Percentiles rank a stretch among this genome's conserved stretches.
Conservation (phyloP, 1,140 invertebrate species). For the Pseudomyrmex pallidus region DNA sequence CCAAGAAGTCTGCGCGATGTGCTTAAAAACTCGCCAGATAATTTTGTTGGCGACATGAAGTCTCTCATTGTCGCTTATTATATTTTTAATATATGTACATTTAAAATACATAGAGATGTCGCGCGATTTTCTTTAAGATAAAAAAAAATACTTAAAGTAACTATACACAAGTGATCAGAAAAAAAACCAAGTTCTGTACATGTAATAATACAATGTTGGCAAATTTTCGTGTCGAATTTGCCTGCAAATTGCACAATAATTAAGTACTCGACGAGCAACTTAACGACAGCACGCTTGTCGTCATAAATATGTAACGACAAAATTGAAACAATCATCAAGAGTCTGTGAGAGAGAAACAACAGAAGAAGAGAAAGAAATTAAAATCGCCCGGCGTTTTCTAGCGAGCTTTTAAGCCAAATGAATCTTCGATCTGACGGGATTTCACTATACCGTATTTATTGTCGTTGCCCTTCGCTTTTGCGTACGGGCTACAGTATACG, state of each 20-base stretch:
- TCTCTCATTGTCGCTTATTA: background rate
- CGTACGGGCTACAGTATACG: slow-evolving; percentile 55
- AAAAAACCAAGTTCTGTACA: slow-evolving; percentile 25
- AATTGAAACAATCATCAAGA: too few species aligned
- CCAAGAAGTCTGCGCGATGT: slow-evolving; percentile 38
- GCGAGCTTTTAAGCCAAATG: slow-evolving; percentile 57
- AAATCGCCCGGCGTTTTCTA: slow-evolving; percentile 42
- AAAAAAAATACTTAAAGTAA: background rate
- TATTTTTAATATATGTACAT: slow-evolving; percentile 8
- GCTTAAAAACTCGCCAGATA: slow-evolving; percentile 64
- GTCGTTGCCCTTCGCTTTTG: slow-evolving; percentile 56
- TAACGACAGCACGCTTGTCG: background rate
- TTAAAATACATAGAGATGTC: background rate
- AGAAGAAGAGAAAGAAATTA: background rate
- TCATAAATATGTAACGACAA: too few species aligned
- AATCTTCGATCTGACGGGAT: slow-evolving; percentile 55
- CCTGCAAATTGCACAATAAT: background rate
- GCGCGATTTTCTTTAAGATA: too few species aligned
- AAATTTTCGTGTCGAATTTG: background rate
- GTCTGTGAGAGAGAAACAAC: too few species aligned
- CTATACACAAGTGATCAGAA: background rate
- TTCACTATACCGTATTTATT: slow-evolving; percentile 69
- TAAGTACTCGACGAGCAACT: slow-evolving; percentile 6
- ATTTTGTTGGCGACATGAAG: background rate
- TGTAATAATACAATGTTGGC: background rate